Percentiles rank a stretch among this genome's conserved stretches.
Conservation (phyloP, 2,113 vertebrate genomes). For the Poecilia latipinna region DNA sequence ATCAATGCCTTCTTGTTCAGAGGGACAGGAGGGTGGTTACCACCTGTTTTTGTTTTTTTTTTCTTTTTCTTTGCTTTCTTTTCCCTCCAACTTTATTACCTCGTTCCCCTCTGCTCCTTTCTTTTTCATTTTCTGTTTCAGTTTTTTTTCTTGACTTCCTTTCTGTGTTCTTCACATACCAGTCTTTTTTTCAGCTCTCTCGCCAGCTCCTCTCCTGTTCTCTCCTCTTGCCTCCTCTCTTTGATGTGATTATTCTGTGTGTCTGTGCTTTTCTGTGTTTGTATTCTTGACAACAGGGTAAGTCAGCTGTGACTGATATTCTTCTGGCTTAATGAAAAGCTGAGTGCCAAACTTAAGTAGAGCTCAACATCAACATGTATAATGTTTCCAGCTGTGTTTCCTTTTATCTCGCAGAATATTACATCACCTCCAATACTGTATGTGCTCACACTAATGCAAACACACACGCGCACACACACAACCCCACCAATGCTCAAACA, state of each 20-base stretch:
- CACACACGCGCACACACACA: conserved; percentile 1
- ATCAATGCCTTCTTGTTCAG: conserved; percentile 54
- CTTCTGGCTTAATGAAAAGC: conserved; percentile 75
- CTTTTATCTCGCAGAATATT: conserved; percentile 45
- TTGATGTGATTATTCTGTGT: conserved; percentile 67
- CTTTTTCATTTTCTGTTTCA: not conserved
- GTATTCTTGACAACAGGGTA: conserved; percentile 80
- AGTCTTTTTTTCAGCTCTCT: conserved; percentile 20
- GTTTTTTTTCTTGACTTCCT: not conserved
- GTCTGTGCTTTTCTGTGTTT: conserved; percentile 76
- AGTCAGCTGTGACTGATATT: conserved; percentile 76
- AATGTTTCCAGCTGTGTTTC: conserved; percentile 57
- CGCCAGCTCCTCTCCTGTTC: conserved; percentile 3
- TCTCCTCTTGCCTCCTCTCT: conserved; percentile 59
- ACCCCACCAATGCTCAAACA: not conserved
- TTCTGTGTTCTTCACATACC: not conserved
- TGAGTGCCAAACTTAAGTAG: conserved; percentile 74
- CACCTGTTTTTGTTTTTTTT: conserved; percentile 27
- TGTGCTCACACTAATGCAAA: conserved; percentile 28
- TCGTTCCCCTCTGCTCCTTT: not conserved
- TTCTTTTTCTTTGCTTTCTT: not conserved
- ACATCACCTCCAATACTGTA: conserved; percentile 33
- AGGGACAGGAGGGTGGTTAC: conserved; percentile 42
- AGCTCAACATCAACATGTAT: conserved; percentile 63
- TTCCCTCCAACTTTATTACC: not conserved